Evolutionary conservation across 2,113 vertebrate species (phyloP).

Genomic region (Engystomops pustulosus): DNA sequence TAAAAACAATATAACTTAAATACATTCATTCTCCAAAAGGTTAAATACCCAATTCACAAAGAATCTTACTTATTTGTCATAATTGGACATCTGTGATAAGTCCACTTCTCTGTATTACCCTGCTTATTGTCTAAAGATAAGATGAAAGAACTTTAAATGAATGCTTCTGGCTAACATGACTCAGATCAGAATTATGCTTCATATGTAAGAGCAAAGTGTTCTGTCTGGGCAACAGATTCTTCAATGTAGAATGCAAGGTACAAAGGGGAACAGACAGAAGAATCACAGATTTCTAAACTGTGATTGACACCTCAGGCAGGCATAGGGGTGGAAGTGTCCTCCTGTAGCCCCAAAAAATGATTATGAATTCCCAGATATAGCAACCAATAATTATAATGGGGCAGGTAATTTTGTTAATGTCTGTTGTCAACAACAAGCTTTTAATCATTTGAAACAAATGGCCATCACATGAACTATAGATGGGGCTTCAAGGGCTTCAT

Average conservation of each 20-base stretch:
- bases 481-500: no score
- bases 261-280: background rate
- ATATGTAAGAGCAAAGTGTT: background rate
- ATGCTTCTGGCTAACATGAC: conserved; percentile 20
- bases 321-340: background rate
- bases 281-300: background rate
- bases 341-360: background rate
- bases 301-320: background rate
- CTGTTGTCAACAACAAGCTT: background rate
- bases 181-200: conserved; percentile 24
- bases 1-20: no score
- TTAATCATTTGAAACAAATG: background rate
- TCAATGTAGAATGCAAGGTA: conserved; percentile 7
- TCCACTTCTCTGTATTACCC: conserved; percentile 6
- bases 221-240: background rate
- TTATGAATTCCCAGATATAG: background rate
- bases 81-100: background rate
- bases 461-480: background rate
- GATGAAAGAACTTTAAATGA: conserved; percentile 14
- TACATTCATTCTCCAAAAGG: background rate
- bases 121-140: conserved; percentile 7
- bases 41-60: background rate
- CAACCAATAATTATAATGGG: conserved; percentile 22
- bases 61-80: no score
- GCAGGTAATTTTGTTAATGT: background rate